phyloP scores from a whole-genome alignment of 2,797 vertebrate species.

The Oreochromis mossambicus region DNA sequence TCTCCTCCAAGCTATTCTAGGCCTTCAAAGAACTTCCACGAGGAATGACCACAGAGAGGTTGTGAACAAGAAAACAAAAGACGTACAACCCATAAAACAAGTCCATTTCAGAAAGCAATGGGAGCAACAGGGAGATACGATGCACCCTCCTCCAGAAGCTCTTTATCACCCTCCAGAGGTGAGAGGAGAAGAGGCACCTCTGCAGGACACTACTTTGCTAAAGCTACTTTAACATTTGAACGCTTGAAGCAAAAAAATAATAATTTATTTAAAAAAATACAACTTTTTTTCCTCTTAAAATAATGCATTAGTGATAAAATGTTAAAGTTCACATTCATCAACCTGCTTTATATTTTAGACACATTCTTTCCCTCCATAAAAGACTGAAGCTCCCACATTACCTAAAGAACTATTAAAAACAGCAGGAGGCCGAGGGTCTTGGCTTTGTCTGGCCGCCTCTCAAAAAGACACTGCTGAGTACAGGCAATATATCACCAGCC shows the following conservation, averaged over 20 bases:
- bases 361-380: constrained; percentile 28
- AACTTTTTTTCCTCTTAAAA: not conserved
- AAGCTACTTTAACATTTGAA: not conserved
- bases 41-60: constrained; percentile 74
- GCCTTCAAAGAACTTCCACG: constrained; percentile 81
- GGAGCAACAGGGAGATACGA: constrained; percentile 61
- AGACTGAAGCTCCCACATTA: constrained; percentile 32
- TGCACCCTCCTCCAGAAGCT: constrained; percentile 24
- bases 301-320: not conserved
- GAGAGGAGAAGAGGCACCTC: not conserved
- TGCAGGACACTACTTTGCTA: not conserved
- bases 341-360: constrained; percentile 13
- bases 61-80: constrained; percentile 70
- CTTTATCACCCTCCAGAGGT: constrained; percentile 45
- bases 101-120: constrained; percentile 56
- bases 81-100: constrained; percentile 69
- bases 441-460: constrained; percentile 55
- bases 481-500: constrained; percentile 69
- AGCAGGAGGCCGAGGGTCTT: constrained; percentile 52
- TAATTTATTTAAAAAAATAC: not conserved
- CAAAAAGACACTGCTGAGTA: constrained; percentile 67
- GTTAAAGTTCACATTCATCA: not conserved
- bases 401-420: constrained; percentile 75
- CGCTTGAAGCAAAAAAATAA: not conserved
- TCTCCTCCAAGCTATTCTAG: constrained; percentile 77